Conservation (phyloP, 2,113 vertebrate species). For the Nannobrachium achirus region DNA sequence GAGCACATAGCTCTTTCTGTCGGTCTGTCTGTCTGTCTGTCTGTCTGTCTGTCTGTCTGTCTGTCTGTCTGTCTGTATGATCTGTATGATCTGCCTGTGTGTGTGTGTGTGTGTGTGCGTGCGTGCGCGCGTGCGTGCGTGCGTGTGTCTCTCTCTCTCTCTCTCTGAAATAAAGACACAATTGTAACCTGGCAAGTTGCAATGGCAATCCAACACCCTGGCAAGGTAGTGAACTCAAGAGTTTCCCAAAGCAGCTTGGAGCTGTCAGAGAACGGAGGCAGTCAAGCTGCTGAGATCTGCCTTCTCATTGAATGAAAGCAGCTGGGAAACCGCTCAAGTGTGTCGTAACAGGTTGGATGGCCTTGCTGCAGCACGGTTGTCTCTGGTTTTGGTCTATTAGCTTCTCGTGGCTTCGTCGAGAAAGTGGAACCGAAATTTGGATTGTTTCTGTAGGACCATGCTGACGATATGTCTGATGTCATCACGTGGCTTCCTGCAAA, state of each 20-base stretch:
- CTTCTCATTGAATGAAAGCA: conserved; percentile 50
- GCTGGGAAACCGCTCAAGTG: conserved; percentile 39
- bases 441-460: too few species aligned
- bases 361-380: neutral
- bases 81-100: too few species aligned
- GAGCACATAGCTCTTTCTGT: conserved; percentile 18
- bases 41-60: conserved; percentile 13
- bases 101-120: too few species aligned
- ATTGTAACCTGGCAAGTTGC: conserved; percentile 56
- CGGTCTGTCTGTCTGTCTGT: neutral
- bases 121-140: too few species aligned
- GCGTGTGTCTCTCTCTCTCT: too few species aligned
- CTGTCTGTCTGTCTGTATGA: too few species aligned
- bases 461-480: too few species aligned
- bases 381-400: neutral
- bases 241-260: conserved; percentile 63
- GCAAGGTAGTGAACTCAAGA: conserved; percentile 56
- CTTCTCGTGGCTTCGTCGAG: neutral
- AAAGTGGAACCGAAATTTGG: too few species aligned
- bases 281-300: conserved; percentile 47
- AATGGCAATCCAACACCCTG: conserved; percentile 52
- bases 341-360: conserved; percentile 25
- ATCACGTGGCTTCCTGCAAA: too few species aligned
- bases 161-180: conserved; percentile 54
- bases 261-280: conserved; percentile 53